Evolutionary conservation across 2,888 invertebrate genomes (phyloP).

Genomic region (Trypoxylon attenuatum): DNA sequence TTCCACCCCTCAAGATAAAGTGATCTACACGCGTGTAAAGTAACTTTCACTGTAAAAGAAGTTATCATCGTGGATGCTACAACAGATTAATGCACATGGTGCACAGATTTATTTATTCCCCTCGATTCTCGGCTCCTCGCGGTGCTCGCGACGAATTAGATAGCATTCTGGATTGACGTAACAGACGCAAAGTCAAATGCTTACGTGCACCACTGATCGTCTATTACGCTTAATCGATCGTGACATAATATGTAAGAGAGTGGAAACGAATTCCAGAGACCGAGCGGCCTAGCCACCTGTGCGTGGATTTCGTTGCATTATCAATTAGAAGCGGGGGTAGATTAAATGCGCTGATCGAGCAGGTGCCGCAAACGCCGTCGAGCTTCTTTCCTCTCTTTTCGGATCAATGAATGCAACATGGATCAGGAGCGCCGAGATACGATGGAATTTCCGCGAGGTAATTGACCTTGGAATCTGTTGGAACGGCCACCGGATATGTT

Average conservation of each 20-base stretch:
- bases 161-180: conserved; percentile 41
- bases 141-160: too few species aligned
- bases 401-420: too few species aligned
- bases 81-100: too few species aligned
- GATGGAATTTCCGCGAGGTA: neutral
- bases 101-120: neutral
- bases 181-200: conserved; percentile 50
- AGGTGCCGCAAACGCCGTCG: too few species aligned
- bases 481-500: neutral
- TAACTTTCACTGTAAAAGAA: too few species aligned
- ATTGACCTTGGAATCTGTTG: conserved; percentile 1
- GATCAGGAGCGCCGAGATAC: too few species aligned
- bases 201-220: conserved; percentile 49
- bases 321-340: neutral
- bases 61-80: too few species aligned
- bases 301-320: neutral
- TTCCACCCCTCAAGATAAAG: too few species aligned
- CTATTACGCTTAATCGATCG: conserved; percentile 53
- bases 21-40: too few species aligned
- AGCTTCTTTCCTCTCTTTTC: too few species aligned
- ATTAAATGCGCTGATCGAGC: neutral
- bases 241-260: conserved; percentile 56
- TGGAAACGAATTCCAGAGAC: conserved; percentile 24
- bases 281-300: conserved; percentile 16
- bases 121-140: too few species aligned